Conservation (phyloP, 2,113 vertebrate species). For the Alosa alosa region DNA sequence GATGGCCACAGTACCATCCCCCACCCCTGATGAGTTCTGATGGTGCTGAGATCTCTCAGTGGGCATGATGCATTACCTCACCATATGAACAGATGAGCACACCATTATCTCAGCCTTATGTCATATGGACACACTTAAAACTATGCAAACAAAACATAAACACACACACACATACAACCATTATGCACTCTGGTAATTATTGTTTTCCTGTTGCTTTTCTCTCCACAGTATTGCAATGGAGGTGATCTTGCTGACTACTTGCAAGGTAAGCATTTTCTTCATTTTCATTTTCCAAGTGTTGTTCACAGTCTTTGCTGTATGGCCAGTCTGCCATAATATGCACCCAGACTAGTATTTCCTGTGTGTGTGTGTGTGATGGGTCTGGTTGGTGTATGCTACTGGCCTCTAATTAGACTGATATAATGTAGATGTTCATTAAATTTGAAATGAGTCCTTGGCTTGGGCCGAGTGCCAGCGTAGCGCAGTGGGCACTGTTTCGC, state of each 20-base stretch:
- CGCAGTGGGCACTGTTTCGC: neutral
- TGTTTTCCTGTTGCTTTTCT: slow-evolving; percentile 55
- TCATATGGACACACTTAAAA: neutral
- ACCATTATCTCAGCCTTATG: slow-evolving; percentile 13
- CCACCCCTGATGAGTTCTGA: neutral
- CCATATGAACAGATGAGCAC: slow-evolving; percentile 34
- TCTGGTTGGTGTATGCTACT: neutral
- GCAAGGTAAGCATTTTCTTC: slow-evolving; percentile 81
- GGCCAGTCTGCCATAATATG: neutral
- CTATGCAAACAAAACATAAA: neutral
- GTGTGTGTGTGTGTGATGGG: neutral
- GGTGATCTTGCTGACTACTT: slow-evolving; percentile 98
- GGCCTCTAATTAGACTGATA: neutral
- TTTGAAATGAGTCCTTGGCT: neutral
- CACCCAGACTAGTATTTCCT: neutral
- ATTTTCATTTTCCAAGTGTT: neutral
- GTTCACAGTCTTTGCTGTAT: neutral
- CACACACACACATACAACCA: neutral
- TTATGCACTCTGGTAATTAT: neutral
- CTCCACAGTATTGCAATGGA: slow-evolving; percentile 91
- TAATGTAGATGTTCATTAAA: neutral
- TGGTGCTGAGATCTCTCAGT: slow-evolving; percentile 19
- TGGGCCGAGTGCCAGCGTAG: neutral
- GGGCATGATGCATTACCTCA: slow-evolving; percentile 24
- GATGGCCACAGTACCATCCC: neutral